phyloP scores from a whole-genome alignment of 2,797 vertebrate genomes.

The Siniperca undulata region DNA sequence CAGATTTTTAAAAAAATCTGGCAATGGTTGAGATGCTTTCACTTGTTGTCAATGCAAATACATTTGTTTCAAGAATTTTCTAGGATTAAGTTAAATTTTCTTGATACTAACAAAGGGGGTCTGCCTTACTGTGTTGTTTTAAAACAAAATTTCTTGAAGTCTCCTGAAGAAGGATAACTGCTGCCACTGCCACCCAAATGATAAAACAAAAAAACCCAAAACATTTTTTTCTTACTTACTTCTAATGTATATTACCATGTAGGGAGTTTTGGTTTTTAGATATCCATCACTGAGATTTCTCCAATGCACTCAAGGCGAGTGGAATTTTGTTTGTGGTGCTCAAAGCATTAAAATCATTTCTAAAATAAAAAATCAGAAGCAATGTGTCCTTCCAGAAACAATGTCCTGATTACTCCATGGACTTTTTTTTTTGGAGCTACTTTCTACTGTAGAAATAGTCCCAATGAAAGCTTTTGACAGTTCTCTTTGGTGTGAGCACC shows the following conservation, averaged over 20 bases:
- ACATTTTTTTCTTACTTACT: neutral
- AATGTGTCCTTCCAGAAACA: neutral
- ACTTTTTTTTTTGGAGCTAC: conserved; percentile 1
- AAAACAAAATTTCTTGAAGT: neutral
- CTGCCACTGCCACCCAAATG: neutral
- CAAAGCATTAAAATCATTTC: neutral
- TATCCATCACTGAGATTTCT: conserved; percentile 2
- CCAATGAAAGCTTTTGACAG: neutral
- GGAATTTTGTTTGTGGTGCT: neutral
- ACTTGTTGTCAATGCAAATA: neutral
- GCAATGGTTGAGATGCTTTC: neutral
- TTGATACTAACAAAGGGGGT: neutral
- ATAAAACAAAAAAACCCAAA: neutral
- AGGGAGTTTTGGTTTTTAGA: neutral
- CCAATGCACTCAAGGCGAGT: neutral
- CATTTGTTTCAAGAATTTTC: neutral
- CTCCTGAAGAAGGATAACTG: neutral
- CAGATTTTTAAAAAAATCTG: neutral
- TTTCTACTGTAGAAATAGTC: neutral
- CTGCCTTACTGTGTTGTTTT: neutral
- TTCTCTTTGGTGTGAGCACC: neutral
- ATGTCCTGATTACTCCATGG: neutral
- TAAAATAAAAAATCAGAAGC: neutral
- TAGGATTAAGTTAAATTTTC: neutral
- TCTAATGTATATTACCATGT: neutral